Percentiles rank a stretch among this genome's conserved stretches.
These are phyloP conservation scores for Leptocoma aspasia DNA, from an alignment of 2,113 vertebrate species.

Conservation along the genomic window DNA sequence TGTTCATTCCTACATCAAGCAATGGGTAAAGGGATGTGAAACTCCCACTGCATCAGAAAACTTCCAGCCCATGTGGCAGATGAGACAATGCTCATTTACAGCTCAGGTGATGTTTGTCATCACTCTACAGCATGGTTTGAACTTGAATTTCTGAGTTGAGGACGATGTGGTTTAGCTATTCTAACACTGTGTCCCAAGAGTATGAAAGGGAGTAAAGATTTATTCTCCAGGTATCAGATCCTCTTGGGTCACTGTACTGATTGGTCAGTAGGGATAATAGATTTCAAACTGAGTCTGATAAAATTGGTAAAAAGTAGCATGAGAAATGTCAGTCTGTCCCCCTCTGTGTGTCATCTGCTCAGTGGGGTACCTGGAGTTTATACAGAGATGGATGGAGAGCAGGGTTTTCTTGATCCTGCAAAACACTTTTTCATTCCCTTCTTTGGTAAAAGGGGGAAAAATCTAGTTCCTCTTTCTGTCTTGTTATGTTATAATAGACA, in stretches of 20 bases:
- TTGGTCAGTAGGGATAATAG: neutral
- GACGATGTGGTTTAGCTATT: neutral
- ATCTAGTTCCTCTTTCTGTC: conserved; percentile 7
- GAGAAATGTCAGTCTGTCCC: neutral
- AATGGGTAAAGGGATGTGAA: neutral
- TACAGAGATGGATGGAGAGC: neutral
- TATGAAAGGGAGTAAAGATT: neutral
- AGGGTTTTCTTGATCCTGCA: neutral
- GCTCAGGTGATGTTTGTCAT: neutral
- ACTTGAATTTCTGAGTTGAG: neutral
- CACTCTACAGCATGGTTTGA: neutral
- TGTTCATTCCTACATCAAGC: neutral
- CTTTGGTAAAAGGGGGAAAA: neutral
- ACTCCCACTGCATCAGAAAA: neutral
- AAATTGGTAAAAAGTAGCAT: neutral
- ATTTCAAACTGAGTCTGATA: neutral
- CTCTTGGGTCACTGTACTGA: neutral
- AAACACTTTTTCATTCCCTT: neutral
- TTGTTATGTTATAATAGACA: neutral
- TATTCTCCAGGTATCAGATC: neutral
- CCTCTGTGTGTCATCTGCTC: neutral
- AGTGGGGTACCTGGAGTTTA: neutral
- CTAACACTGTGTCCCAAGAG: neutral
- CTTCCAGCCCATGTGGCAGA: fast-evolving
- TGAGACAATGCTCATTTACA: neutral